Percentiles rank a stretch among this genome's conserved stretches.
phyloP scores from a whole-genome alignment of 2,113 vertebrate genomes.

The Lepisosteus osseus region DNA sequence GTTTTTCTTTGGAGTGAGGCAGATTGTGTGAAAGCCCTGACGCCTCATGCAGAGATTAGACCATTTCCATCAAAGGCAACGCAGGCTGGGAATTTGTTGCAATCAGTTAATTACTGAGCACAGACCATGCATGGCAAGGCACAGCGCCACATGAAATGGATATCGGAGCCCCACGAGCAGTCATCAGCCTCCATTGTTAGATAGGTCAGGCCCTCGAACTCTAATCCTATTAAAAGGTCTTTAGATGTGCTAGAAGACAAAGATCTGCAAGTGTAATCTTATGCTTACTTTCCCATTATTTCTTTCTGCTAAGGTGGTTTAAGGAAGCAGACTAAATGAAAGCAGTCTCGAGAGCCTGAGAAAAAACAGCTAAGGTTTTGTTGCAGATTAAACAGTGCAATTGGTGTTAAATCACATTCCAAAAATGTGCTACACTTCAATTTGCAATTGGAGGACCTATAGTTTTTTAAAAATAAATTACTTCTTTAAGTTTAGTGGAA shows the following conservation, averaged over 20 bases:
- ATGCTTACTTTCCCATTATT: not conserved
- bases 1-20: too few species aligned
- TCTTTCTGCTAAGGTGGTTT: not conserved
- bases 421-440: too few species aligned
- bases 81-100: constrained; percentile 39
- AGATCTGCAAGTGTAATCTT: constrained; percentile 44
- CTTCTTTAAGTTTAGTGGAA: too few species aligned
- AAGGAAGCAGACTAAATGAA: not conserved
- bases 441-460: too few species aligned
- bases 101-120: constrained; percentile 44
- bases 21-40: too few species aligned
- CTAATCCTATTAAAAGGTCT: constrained; percentile 60
- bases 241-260: constrained; percentile 45
- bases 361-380: too few species aligned
- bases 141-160: constrained; percentile 22
- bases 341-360: too few species aligned
- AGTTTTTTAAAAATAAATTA: too few species aligned
- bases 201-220: constrained; percentile 32
- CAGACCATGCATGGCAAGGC: not conserved
- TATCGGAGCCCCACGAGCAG: constrained; percentile 13
- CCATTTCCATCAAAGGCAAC: too few species aligned
- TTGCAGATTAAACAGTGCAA: too few species aligned
- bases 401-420: too few species aligned
- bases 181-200: constrained; percentile 28
- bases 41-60: too few species aligned